A percentile compares a stretch with the other conserved stretches of the same genome.
These are phyloP conservation scores for Desoria tigrina DNA, from an alignment of 2,888 invertebrate genomes.

Conservation along the genomic window DNA sequence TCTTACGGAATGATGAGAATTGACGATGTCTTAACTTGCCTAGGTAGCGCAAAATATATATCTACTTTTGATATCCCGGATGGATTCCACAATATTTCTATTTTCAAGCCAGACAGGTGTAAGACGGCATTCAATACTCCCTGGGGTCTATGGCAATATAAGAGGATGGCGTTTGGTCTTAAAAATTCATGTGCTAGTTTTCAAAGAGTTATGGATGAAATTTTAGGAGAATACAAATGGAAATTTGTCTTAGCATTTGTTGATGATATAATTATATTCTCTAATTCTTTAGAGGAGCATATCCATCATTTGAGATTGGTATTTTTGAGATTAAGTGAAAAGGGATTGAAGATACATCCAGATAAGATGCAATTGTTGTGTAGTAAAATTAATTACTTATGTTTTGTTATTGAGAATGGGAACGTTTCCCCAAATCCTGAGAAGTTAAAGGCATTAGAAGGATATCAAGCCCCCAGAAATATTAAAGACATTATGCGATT, in stretches of 20 bases:
- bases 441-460: too few species aligned
- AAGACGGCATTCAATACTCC: not conserved
- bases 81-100: not conserved
- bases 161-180: not conserved
- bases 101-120: not conserved
- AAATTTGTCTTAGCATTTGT: conserved; percentile 7
- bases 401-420: too few species aligned
- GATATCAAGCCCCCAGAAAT: too few species aligned
- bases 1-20: not conserved
- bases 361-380: too few species aligned
- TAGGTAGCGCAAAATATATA: not conserved
- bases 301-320: not conserved
- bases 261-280: not conserved
- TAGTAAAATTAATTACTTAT: too few species aligned
- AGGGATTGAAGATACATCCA: too few species aligned
- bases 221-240: conserved; percentile 1
- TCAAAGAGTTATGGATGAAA: not conserved
- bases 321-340: too few species aligned
- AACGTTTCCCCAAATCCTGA: too few species aligned
- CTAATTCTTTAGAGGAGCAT: not conserved
- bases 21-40: conserved; percentile 2
- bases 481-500: too few species aligned
- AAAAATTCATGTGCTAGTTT: not conserved
- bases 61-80: conserved; percentile 3
- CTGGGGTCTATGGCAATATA: conserved; percentile 1